Evolutionary conservation across 2,113 vertebrate genomes (phyloP), one percentile per base, ranked within the genome.

Genomic region (Miniopterus natalensis): DNA sequence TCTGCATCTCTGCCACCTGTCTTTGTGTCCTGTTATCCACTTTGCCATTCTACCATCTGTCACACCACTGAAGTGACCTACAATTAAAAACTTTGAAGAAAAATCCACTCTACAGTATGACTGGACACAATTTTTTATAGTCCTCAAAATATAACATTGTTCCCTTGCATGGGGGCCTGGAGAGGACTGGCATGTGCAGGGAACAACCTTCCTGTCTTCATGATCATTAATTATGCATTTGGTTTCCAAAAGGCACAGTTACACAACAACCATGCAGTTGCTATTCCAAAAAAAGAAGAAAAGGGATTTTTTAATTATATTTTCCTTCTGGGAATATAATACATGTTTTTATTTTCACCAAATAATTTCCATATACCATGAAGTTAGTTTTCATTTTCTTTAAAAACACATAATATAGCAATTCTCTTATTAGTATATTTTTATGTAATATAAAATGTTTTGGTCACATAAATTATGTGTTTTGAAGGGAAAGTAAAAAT

Each of bases 11-110:
- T 65, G 65, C 92, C 85, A 95, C 90, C 96, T 96, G 90, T 84
- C 92, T 94, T 75, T 83, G 29, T 90, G 78, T 81, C 80, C 94
- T 70, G 49, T 93, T 96, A 96, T 84, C 71, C 51, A 90, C 78
- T 96, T 94, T 75, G 59, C 36, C 74, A 57, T 86, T 80, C n/a
- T 29, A 51, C 97, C 96, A 97, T 97, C 96, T 97, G 96, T 87
- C 59, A 53, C 55, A 70, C 51, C 77, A 73, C 17, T 49, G 74
- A 88, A 86, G 73, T 96, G 95, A 96, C 95, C 92, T 95, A 20
- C 94, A 95, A 95, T 96, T 92, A 96, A 95, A 51, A 85, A 95
- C 27, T 88, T 85, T 81, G 73, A 95, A 92, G 55, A 92, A 90
- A 36, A 96, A 92, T 36, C 9, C 1, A 49, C 13, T 79, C 55